A percentile compares a stretch with the other conserved stretches of the same genome.
phyloP scores from a whole-genome alignment of 2,888 invertebrate species.

The Boloria selene region DNA sequence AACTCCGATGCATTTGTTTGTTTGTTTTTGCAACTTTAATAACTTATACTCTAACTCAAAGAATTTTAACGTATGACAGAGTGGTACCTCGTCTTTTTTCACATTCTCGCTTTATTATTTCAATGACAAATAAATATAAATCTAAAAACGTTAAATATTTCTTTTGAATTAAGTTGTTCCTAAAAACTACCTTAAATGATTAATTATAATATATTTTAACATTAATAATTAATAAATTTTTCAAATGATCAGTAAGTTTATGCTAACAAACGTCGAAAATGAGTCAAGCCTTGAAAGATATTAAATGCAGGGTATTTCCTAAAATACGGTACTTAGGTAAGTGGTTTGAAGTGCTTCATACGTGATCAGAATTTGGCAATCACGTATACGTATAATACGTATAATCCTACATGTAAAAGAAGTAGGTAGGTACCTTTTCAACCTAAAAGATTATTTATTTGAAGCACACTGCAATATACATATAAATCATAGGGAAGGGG shows the following conservation, averaged over 20 bases:
- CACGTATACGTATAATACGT: conserved; percentile 9
- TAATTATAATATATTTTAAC: no score
- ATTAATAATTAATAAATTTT: no score
- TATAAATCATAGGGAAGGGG: conserved; percentile 4
- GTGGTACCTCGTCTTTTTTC: conserved; percentile 1
- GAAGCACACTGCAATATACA: conserved; percentile 5
- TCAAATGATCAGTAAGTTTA: no score
- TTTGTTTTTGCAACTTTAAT: conserved; percentile 74
- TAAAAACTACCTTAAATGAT: no score
- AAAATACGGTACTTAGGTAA: conserved; percentile 43
- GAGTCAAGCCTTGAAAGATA: conserved; percentile 1
- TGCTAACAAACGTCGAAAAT: conserved; percentile 6
- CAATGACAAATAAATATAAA: not conserved
- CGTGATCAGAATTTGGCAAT: conserved; percentile 44
- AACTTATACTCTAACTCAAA: conserved; percentile 49
- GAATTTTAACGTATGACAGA: conserved; percentile 44
- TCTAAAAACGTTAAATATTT: no score
- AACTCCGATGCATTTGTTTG: conserved; percentile 61
- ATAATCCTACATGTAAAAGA: no score
- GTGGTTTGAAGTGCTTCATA: conserved; percentile 43
- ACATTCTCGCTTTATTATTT: not conserved
- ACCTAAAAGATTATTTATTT: not conserved
- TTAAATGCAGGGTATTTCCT: conserved; percentile 29
- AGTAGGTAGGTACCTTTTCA: no score
- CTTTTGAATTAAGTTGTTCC: no score